Percentiles rank a stretch among this genome's conserved stretches.
These are phyloP conservation scores for Holcopasites calliopsidis DNA, from an alignment of 1,140 invertebrate species.

Conservation along the genomic window DNA sequence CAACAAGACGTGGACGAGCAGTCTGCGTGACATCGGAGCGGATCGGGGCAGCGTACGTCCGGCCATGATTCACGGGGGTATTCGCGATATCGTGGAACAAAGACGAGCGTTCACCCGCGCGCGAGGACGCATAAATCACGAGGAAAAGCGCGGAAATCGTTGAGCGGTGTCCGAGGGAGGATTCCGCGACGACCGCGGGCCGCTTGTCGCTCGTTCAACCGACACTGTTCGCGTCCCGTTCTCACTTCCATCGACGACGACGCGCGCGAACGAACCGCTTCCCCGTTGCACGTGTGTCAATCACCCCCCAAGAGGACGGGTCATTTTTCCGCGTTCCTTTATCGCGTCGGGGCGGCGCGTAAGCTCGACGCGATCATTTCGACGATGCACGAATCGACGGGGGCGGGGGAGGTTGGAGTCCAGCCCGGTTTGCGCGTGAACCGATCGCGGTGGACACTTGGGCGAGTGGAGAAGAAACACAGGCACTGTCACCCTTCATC, in stretches of 20 bases:
- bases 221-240: no score
- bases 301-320: no score
- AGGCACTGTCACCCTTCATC: slow-evolving; percentile 11
- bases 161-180: neutral
- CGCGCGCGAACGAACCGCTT: neutral
- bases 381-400: slow-evolving; percentile 4
- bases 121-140: slow-evolving; percentile 25
- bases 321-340: no score
- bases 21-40: slow-evolving; percentile 39
- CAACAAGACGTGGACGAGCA: slow-evolving; percentile 62
- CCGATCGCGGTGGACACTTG: neutral
- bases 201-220: slow-evolving; percentile 15
- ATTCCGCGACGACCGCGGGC: neutral
- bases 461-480: neutral
- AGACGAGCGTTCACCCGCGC: slow-evolving; percentile 52
- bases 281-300: no score
- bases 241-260: no score
- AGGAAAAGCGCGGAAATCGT: slow-evolving; percentile 23
- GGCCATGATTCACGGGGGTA: slow-evolving; percentile 67
- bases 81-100: slow-evolving; percentile 50
- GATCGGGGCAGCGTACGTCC: slow-evolving; percentile 51
- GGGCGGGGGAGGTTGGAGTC: no score
- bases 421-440: neutral
- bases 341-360: neutral
- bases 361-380: neutral